Evolutionary conservation across 2,888 invertebrate genomes (phyloP).

Genomic region (Morpho helenor): DNA sequence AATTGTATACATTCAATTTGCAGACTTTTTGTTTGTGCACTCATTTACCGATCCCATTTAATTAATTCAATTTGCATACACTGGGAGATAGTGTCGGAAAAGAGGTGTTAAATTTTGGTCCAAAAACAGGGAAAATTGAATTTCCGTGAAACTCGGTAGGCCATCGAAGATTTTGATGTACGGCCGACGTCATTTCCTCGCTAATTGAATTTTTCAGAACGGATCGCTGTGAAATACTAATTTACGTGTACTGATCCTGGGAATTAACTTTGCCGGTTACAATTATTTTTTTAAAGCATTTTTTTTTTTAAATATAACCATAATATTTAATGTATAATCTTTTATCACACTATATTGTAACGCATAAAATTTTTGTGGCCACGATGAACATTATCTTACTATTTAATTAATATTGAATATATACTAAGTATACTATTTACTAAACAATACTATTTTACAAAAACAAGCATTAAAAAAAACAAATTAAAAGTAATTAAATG

Average conservation of each 20-base stretch:
- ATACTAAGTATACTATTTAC: too few species aligned
- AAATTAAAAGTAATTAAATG: too few species aligned
- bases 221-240: conserved; percentile 4
- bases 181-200: conserved; percentile 8
- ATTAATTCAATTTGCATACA: conserved; percentile 21
- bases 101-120: conserved; percentile 26
- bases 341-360: too few species aligned
- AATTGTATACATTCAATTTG: not conserved
- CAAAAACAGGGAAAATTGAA: conserved; percentile 22
- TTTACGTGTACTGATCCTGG: not conserved
- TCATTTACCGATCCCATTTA: conserved; percentile 18
- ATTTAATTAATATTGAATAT: too few species aligned
- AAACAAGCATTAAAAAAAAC: too few species aligned
- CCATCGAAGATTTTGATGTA: conserved; percentile 30
- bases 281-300: not conserved
- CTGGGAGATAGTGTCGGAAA: conserved; percentile 20
- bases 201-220: conserved; percentile 18
- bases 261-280: not conserved
- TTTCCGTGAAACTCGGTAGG: conserved; percentile 18
- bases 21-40: conserved; percentile 8
- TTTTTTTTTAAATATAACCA: too few species aligned
- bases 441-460: too few species aligned
- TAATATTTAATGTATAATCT: too few species aligned
- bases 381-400: too few species aligned
- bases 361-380: too few species aligned